Base-by-base conservation (phyloP, 2,797 vertebrate species). In the Rhodeus uyekii region DNA sequence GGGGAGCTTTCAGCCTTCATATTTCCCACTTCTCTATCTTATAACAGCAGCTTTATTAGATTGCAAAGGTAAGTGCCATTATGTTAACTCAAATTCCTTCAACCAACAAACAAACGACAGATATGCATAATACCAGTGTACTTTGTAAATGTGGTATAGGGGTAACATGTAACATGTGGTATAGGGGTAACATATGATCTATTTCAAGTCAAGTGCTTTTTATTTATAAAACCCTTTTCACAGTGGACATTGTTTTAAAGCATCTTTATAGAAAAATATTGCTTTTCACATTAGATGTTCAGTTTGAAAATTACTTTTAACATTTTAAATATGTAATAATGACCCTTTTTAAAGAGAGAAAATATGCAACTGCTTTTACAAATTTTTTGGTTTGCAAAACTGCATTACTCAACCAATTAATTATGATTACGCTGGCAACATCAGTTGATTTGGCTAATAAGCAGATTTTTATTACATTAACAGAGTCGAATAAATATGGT, bases 51-150 rank as follows among this genome's bases (percentile, higher is more conserved):
- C 32, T 63, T 1, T 19, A 9, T 19, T 61, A 32, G 60, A 83
- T 67, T 58, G 19, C 13, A n/a, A 46, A 74, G 10, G 82, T 86
- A 58, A 73, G 82, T 50, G 42, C 50, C 38, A 53, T 58, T 24
- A 4, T 67, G 2, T 36, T 13, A 32, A 14, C 1, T 29, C 13
- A 19, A 24, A 46, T 46, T 27, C 2, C 8, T 27, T 19, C 58
- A 19, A 39, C 32, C 3, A 39, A 16, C 46, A 55, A 5, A 39
- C 19, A 34, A 34, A 68, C 8, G 1, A 29, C 3, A 60, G 14
- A 16, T 27, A 60, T 1, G 13, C 27, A 60, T 29, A 8, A 60
- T 60, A 16, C 42, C 9, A 53, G 4, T 16, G 14, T 42, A 34
- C 3, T 60, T 34, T 3, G 6, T 39, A 50, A 50, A 39, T 32